phyloP scores from a whole-genome alignment of 1,140 invertebrate species.

The Triops longicaudatus region DNA sequence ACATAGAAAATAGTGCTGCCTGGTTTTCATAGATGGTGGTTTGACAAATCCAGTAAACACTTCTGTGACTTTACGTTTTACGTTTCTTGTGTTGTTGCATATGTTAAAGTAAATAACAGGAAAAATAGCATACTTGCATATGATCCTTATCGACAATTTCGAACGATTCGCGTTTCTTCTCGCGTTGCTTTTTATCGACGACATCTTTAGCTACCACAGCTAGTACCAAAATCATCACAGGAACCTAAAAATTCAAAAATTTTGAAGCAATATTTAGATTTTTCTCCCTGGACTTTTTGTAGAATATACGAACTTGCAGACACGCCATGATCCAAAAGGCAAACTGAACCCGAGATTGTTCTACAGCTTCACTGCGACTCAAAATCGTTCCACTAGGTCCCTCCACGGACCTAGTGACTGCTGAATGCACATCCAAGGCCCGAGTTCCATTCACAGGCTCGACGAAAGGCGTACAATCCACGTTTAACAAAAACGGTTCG shows the following conservation, averaged over 20 bases:
- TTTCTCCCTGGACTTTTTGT: not conserved
- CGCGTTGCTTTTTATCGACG: conserved; percentile 21
- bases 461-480: conserved; percentile 29
- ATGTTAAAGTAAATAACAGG: too few species aligned
- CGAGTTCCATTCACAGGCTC: conserved; percentile 28
- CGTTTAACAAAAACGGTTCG: conserved; percentile 44
- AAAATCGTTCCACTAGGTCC: not conserved
- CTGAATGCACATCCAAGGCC: conserved; percentile 28
- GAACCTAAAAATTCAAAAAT: conserved; percentile 26
- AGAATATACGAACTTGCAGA: conserved; percentile 38
- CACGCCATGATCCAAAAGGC: conserved; percentile 45
- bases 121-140: not conserved
- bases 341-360: conserved; percentile 38
- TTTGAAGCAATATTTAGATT: not conserved
- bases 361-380: conserved; percentile 27
- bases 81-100: too few species aligned
- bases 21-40: too few species aligned
- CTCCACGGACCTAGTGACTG: not conserved
- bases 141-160: conserved; percentile 24
- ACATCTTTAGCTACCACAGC: not conserved
- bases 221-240: conserved; percentile 18
- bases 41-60: too few species aligned
- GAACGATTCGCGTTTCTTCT: conserved; percentile 23
- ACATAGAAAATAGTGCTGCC: too few species aligned
- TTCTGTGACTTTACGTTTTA: too few species aligned